A percentile compares a stretch with the other conserved stretches of the same genome.
Evolutionary conservation across 2,797 vertebrate genomes (phyloP).

Genomic region (Oreonectes daqikongensis): DNA sequence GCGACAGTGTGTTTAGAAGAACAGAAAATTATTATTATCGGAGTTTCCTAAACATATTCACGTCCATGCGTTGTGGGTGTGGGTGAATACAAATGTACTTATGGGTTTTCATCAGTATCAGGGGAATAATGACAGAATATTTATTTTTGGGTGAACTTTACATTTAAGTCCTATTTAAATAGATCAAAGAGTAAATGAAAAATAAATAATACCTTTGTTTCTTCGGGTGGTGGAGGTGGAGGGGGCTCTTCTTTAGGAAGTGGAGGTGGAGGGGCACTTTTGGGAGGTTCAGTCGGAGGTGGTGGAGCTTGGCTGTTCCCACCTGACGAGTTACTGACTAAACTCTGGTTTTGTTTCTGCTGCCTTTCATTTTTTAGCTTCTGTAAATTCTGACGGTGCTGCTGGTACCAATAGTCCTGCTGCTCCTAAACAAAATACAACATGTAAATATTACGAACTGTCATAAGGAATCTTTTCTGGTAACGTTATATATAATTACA

Average conservation of each 20-base stretch:
- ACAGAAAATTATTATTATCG: too few relatives aligned
- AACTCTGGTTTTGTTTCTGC: conserved; percentile 77
- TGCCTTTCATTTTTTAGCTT: conserved; percentile 79
- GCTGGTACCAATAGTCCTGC: conserved; percentile 96
- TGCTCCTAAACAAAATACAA: conserved; percentile 79
- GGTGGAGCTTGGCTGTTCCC: conserved; percentile 65
- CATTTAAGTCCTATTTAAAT: background rate
- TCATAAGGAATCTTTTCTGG: background rate
- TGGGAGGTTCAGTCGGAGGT: conserved; percentile 72
- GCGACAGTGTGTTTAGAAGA: too few relatives aligned
- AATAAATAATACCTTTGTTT: conserved; percentile 80
- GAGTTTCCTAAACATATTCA: too few relatives aligned
- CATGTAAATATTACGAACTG: background rate
- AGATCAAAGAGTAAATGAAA: background rate
- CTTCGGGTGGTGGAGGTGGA: conserved; percentile 81
- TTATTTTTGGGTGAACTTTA: too few relatives aligned
- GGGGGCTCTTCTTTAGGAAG: conserved; percentile 85
- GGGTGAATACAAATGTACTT: too few relatives aligned
- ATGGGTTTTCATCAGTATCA: too few relatives aligned
- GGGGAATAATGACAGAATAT: too few relatives aligned
- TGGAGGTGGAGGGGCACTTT: conserved; percentile 80
- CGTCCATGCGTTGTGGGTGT: too few relatives aligned
- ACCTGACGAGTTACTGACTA: conserved; percentile 49
- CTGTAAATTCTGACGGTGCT: conserved; percentile 90
- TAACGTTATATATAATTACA: too few relatives aligned